phyloP scores from a whole-genome alignment of 2,113 vertebrate genomes.

The Pteronura brasiliensis region DNA sequence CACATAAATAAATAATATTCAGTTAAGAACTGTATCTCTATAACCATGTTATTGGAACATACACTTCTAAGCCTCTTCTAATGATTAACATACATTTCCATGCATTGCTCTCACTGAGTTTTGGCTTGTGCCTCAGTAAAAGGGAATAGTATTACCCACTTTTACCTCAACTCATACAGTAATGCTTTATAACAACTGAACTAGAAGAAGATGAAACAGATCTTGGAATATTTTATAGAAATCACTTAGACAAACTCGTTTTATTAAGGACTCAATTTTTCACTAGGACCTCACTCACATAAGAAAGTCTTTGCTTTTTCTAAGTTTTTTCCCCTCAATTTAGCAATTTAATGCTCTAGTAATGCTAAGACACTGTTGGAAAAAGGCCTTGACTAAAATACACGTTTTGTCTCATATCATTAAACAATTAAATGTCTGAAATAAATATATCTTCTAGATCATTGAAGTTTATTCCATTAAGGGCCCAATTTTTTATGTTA shows the following conservation, averaged over 20 bases:
- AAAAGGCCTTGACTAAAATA: not conserved
- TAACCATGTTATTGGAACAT: not conserved
- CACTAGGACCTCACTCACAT: not conserved
- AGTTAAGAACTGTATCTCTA: not conserved
- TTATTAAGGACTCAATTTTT: not conserved
- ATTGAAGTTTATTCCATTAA: constrained; percentile 15
- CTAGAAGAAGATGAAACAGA: not conserved
- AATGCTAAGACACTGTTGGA: not conserved
- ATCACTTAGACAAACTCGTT: not conserved
- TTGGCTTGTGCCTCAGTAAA: constrained; percentile 16
- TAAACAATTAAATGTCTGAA: not conserved
- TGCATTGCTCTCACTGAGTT: not conserved
- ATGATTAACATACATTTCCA: constrained; percentile 17
- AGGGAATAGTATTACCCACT: not conserved
- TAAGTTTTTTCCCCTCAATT: not conserved
- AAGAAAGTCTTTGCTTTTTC: not conserved
- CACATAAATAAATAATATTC: constrained; percentile 32
- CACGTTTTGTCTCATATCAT: not conserved
- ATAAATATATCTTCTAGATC: not conserved
- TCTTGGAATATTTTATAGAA: constrained; percentile 36
- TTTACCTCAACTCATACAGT: not conserved
- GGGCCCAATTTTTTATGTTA: not conserved
- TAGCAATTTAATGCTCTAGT: not conserved
- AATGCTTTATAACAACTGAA: not conserved
- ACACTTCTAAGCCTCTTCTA: constrained; percentile 17